Conservation (phyloP, 2,797 vertebrate genomes). For the Manis javanica region DNA sequence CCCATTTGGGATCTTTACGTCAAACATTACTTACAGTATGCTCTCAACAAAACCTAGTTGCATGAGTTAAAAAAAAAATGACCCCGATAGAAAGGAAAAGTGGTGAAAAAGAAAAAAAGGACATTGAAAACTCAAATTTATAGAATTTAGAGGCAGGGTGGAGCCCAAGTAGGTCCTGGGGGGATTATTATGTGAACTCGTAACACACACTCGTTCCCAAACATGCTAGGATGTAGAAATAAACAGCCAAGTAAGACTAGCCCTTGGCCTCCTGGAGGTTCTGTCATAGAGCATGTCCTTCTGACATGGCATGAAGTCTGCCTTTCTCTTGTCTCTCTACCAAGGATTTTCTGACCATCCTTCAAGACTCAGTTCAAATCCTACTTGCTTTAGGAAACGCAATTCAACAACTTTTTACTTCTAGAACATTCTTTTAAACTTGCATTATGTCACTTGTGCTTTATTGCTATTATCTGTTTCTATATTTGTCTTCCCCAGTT, state of each 20-base stretch:
- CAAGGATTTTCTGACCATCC: background rate
- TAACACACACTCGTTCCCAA: background rate
- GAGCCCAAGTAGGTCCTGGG: background rate
- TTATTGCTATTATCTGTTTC: background rate
- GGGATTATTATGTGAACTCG: background rate
- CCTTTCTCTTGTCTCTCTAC: background rate
- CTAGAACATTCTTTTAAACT: background rate
- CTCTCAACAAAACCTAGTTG: background rate
- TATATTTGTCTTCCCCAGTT: background rate
- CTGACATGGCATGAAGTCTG: background rate
- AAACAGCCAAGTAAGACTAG: background rate
- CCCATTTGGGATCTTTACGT: background rate
- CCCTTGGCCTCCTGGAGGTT: background rate
- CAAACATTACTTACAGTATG: background rate
- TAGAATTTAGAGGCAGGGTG: background rate
- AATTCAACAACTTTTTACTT: background rate
- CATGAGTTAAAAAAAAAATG: background rate
- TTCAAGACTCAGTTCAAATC: background rate
- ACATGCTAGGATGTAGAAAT: background rate
- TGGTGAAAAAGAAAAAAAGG: background rate
- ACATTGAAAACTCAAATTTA: background rate
- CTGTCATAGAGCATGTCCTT: background rate
- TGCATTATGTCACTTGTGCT: background rate
- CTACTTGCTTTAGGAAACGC: background rate
- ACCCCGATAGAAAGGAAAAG: background rate